A percentile compares a stretch with the other conserved stretches of the same genome.
phyloP scores from a whole-genome alignment of 2,888 invertebrate species.

The Alcis repandata region DNA sequence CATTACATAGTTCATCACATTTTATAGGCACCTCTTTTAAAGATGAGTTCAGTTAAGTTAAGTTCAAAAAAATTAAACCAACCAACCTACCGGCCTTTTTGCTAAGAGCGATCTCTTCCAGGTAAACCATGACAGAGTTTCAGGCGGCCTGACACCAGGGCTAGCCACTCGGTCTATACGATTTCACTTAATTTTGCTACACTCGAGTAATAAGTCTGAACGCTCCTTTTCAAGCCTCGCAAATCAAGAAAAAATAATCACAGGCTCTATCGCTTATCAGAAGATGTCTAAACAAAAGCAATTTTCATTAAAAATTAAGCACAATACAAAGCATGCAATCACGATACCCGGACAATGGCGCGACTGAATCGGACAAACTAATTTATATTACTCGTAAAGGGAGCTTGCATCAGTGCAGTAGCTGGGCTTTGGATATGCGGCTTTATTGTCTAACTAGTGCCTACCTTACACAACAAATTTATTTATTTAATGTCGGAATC shows the following conservation, averaged over 20 bases:
- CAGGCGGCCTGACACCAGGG: too few species aligned
- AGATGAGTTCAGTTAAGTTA: too few species aligned
- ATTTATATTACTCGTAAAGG: slow-evolving; percentile 60
- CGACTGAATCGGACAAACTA: slow-evolving; percentile 80
- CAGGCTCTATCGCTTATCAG: neutral
- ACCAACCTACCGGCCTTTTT: too few species aligned
- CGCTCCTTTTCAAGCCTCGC: neutral
- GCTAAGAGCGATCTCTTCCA: too few species aligned
- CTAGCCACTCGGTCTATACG: too few species aligned
- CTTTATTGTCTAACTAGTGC: neutral
- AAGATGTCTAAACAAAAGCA: slow-evolving; percentile 40
- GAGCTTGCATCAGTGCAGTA: slow-evolving; percentile 29
- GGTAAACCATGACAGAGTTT: too few species aligned
- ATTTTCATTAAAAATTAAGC: slow-evolving; percentile 57
- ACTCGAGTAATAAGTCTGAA: neutral
- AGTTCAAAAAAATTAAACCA: too few species aligned
- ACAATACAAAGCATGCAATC: slow-evolving; percentile 43
- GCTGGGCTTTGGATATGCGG: neutral
- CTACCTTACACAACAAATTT: too few species aligned
- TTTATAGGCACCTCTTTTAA: too few species aligned
- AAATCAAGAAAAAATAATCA: neutral
- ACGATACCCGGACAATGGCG: slow-evolving; percentile 58
- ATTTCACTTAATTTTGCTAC: too few species aligned
- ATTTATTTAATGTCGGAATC: too few species aligned
- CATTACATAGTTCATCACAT: too few species aligned